Percentiles rank a stretch among this genome's conserved stretches.
These are phyloP conservation scores for Selenia dentaria DNA, from an alignment of 2,888 invertebrate species.

Conservation along the genomic window DNA sequence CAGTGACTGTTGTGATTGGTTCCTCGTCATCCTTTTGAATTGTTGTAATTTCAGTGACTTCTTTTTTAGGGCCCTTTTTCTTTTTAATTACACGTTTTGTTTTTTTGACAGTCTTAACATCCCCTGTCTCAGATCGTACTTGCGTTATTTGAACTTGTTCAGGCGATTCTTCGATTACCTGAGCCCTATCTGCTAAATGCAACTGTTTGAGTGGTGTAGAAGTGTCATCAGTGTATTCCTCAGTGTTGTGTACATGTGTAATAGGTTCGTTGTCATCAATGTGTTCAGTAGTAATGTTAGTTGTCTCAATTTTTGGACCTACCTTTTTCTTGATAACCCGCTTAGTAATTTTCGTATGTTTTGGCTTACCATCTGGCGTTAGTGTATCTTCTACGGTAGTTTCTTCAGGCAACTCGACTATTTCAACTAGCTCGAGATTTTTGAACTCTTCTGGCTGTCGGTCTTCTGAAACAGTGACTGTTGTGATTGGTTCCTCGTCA, in stretches of 20 bases:
- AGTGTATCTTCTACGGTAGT: not conserved
- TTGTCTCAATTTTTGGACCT: constrained; percentile 45
- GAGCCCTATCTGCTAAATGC: constrained; percentile 32
- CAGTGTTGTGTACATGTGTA: constrained; percentile 45
- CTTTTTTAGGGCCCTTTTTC: constrained; percentile 51
- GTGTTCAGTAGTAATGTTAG: constrained; percentile 57
- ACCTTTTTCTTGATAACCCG: constrained; percentile 38
- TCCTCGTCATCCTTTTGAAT: constrained; percentile 41
- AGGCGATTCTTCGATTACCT: constrained; percentile 48
- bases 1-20: constrained; percentile 36
- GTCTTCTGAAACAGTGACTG: too few relatives aligned
- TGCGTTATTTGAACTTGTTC: constrained; percentile 56
- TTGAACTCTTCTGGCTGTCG: too few relatives aligned
- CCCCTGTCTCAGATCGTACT: constrained; percentile 56
- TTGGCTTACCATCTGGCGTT: constrained; percentile 41
- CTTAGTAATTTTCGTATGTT: constrained; percentile 41
- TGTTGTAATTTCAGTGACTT: constrained; percentile 45
- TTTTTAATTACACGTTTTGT: constrained; percentile 71
- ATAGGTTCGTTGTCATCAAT: constrained; percentile 41
- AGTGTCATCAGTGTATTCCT: constrained; percentile 34
- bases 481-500: too few relatives aligned
- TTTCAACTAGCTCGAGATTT: not conserved
- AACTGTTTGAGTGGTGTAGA: constrained; percentile 25
- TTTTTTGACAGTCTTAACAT: constrained; percentile 39
- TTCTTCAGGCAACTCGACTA: not conserved